phyloP scores from a whole-genome alignment of 2,113 vertebrate genomes.

The Dromiciops gliroides region DNA sequence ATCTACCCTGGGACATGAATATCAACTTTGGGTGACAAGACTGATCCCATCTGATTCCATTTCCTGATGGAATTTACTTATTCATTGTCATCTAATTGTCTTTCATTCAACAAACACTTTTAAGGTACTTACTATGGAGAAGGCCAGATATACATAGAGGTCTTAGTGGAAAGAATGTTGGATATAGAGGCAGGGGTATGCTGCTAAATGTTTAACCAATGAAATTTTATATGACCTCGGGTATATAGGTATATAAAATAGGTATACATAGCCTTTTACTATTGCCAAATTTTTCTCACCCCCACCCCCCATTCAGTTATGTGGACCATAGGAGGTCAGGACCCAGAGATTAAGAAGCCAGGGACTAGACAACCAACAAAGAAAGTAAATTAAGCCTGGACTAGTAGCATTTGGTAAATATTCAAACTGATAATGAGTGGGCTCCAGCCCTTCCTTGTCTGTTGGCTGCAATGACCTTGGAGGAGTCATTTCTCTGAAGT shows the following conservation, averaged over 20 bases:
- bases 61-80: background rate
- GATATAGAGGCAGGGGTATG: background rate
- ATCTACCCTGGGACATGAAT: background rate
- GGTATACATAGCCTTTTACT: no score
- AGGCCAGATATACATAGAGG: background rate
- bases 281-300: no score
- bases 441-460: no score
- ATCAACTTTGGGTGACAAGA: background rate
- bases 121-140: background rate
- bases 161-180: background rate
- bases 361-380: background rate
- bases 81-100: background rate
- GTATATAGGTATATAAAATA: no score
- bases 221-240: no score
- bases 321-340: no score
- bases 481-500: no score
- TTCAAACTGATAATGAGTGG: no score
- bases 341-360: no score
- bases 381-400: background rate
- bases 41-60: background rate
- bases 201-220: background rate
- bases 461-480: no score
- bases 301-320: no score
- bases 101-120: background rate
- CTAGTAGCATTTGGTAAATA: background rate